phyloP scores from a whole-genome alignment of 2,888 invertebrate genomes.

The Caenorhabditis drosophilae region DNA sequence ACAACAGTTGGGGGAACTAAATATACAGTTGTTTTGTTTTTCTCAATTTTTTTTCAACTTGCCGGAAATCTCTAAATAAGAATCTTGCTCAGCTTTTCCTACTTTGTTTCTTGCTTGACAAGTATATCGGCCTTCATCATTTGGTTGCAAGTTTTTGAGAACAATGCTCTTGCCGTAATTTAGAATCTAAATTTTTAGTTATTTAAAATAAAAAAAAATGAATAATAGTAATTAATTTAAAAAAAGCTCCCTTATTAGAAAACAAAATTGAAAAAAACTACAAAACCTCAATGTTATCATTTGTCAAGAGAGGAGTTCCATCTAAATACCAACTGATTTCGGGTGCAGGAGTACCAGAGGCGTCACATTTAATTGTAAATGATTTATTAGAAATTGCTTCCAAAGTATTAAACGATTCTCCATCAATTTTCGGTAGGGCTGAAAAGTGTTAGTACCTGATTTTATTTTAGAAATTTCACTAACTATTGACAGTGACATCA shows the following conservation, averaged over 20 bases:
- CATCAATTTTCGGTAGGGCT: slow-evolving; percentile 73
- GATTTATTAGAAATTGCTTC: slow-evolving; percentile 70
- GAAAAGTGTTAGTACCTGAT: slow-evolving; percentile 30
- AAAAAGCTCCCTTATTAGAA: too few relatives aligned
- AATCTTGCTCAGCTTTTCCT: slow-evolving; percentile 69
- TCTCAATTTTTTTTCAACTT: not conserved
- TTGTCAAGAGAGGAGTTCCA: slow-evolving; percentile 49
- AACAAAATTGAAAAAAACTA: too few relatives aligned
- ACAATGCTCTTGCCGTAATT: slow-evolving; percentile 19
- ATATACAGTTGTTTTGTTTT: too few relatives aligned
- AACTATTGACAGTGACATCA: slow-evolving; percentile 72
- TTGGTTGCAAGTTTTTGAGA: slow-evolving; percentile 28
- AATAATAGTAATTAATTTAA: too few relatives aligned
- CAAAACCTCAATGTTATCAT: slow-evolving; percentile 35
- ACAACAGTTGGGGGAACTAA: slow-evolving; percentile 61
- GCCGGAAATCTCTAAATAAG: slow-evolving; percentile 64
- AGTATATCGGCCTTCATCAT: slow-evolving; percentile 70
- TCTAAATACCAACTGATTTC: slow-evolving; percentile 53
- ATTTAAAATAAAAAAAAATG: not conserved
- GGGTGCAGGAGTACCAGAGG: slow-evolving; percentile 35
- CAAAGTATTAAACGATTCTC: slow-evolving; percentile 56
- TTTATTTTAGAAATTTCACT: slow-evolving; percentile 3
- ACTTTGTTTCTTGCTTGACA: slow-evolving; percentile 71
- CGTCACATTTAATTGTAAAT: slow-evolving; percentile 70
- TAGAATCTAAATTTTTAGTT: slow-evolving; percentile 19